phyloP scores from a whole-genome alignment of 2,888 invertebrate species.

The Callinectes sapidus region DNA sequence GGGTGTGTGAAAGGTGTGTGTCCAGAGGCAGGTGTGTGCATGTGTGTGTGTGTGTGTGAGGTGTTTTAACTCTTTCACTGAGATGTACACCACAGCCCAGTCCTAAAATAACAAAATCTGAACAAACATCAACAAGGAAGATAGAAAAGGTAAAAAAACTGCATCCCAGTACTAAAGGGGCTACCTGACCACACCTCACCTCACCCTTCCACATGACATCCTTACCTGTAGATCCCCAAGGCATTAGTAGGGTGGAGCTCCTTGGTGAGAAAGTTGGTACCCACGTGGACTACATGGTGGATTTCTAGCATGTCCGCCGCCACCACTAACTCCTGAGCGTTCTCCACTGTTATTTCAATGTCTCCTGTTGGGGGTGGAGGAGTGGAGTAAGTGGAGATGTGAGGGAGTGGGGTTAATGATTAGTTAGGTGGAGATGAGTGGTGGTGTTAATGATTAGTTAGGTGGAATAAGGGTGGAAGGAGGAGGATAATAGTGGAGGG shows the following conservation, averaged over 20 bases:
- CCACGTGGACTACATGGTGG: slow-evolving; percentile 87
- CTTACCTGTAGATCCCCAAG: slow-evolving; percentile 87
- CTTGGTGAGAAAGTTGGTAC: slow-evolving; percentile 88
- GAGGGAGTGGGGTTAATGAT: too few species aligned
- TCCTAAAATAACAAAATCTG: too few species aligned
- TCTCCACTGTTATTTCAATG: slow-evolving; percentile 84
- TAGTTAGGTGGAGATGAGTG: not conserved
- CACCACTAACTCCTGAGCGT: slow-evolving; percentile 91
- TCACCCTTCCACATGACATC: not conserved
- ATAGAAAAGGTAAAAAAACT: too few species aligned
- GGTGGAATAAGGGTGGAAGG: not conserved
- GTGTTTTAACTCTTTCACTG: too few species aligned
- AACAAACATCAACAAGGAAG: too few species aligned
- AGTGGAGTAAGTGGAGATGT: not conserved
- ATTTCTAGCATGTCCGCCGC: slow-evolving; percentile 95
- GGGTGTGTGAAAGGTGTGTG: too few species aligned
- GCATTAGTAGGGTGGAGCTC: slow-evolving; percentile 92
- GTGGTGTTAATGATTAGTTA: too few species aligned
- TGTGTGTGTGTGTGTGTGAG: too few species aligned
- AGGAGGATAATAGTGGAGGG: not conserved
- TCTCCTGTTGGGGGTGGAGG: slow-evolving; percentile 77
- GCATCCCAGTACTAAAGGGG: too few species aligned
- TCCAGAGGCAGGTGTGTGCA: too few species aligned
- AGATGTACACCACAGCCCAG: too few species aligned
- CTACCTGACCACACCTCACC: too few species aligned